Base-by-base conservation (phyloP, 2,113 vertebrate genomes). In the Ameiurus melas region DNA sequence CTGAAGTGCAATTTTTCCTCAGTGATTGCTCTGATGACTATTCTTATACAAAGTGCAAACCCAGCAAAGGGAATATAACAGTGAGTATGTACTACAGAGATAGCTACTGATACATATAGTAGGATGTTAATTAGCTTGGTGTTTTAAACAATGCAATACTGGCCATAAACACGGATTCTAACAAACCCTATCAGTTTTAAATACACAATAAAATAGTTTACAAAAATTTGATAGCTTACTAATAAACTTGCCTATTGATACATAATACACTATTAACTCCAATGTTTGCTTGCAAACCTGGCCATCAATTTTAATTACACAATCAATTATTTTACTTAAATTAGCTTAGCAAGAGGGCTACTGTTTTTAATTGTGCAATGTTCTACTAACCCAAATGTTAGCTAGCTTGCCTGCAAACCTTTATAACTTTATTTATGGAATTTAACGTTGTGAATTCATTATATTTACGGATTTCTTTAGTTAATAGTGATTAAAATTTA, bases 41-140 rank as follows among this genome's bases (percentile, higher is more conserved):
- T 16, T 81, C 16, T 5, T 62, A 85, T 16, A 86, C 39, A 73
- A 39, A 70, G 22, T 62, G 85, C 85, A 83, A 30, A 58, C 39
- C 86, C 85, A 22, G 73, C 51, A 78, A 33, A 33, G 9, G 36
- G 36, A 73, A 60, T 68, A 36, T 4, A 5, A 33, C 47, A 25
- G 7, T 66, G 43, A 58, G 8, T 68, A 66, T 68, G 27, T 53
- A 5, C n/a, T 30, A 36, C n/a, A 55, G 30, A 25, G 22, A 33
- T 22, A 57, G 39, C n/a, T n/a, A 17, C 14, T 43, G 20, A n/a
- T 77, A 14, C 6, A 43, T 83, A 66, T 68, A 83, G 30, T 43
- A 25, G 22, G 7, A 30, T 64, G 3, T 39, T 43, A 39, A 36
- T 82, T 57, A 55, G 16, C 33, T 73, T 73, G 20, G 36, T 6